Conservation (phyloP, 2,888 invertebrate species). For the Ceraclea dissimilis region DNA sequence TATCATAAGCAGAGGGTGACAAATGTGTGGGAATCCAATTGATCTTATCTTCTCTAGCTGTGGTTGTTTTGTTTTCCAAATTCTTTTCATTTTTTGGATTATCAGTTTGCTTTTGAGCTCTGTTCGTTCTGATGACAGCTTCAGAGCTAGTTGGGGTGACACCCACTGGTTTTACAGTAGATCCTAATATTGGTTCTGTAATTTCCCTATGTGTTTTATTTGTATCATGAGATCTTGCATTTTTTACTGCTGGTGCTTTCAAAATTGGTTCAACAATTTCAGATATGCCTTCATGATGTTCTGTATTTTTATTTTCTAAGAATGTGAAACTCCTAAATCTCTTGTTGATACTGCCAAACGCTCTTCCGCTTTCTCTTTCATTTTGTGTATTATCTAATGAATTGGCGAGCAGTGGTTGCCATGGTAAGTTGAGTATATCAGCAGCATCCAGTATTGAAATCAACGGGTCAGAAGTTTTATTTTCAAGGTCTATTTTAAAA, state of each 20-base stretch:
- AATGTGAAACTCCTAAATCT: conserved; percentile 28
- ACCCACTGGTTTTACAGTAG: conserved; percentile 33
- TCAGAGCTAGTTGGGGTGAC: background rate
- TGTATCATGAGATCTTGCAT: conserved; percentile 44
- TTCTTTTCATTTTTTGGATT: conserved; percentile 1
- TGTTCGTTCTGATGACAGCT: conserved; percentile 15
- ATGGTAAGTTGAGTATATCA: conserved; percentile 40
- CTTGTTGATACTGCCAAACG: conserved; percentile 53
- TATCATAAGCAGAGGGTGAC: conserved; percentile 27
- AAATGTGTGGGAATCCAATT: conserved; percentile 33
- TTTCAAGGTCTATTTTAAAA: conserved; percentile 32
- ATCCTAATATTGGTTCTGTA: conserved; percentile 56
- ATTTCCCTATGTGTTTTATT: conserved; percentile 46
- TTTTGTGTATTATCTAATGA: conserved; percentile 34
- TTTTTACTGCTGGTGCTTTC: conserved; percentile 51
- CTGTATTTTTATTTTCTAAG: conserved; percentile 12
- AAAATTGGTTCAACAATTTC: conserved; percentile 73
- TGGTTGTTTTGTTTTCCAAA: conserved; percentile 11
- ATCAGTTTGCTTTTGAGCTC: conserved; percentile 20
- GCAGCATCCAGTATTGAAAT: conserved; percentile 42
- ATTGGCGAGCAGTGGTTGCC: conserved; percentile 47
- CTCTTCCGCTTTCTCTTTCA: conserved; percentile 48
- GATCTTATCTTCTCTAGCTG: conserved; percentile 16
- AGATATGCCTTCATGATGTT: conserved; percentile 31
- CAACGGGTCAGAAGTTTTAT: conserved; percentile 30